Base-by-base conservation (phyloP, 2,113 vertebrate species). In the Rhynchopsitta pachyrhyncha region DNA sequence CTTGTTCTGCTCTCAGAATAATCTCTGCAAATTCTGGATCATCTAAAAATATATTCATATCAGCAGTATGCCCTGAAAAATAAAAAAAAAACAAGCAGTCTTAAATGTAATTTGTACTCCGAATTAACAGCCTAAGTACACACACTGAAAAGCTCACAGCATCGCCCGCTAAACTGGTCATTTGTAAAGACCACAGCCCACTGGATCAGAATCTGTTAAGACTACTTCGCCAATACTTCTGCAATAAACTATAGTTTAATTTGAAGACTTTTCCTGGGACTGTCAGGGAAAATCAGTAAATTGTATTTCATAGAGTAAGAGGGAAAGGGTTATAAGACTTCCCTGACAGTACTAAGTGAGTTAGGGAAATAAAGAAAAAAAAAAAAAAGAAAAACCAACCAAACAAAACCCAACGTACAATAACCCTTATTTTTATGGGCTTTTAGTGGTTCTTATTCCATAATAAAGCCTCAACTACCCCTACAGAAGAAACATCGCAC, bases 11-110 rank as follows among this genome's bases (percentile, higher is more conserved):
- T 97, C 89, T 98, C 95, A 98, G 97, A 94, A 99, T 95, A 53
- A 98, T 98, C 84, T 99, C 98, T 17, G 98, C 98, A 98, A 99
- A 99, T 97, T 98, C 99, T 8, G 98, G 98, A 96, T 99, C 99
- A 4, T 99, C 98, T 53, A 98, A 97, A 95, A 99, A 99, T 83
- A 98, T 89, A 93, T 99, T 99, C 97, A 99, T 97, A 75, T 99
- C 99, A 42, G 98, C 98, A 66, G 95, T 97, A 98, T 79, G 62
- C 50, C 94, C 66, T 97, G 44, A 47, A 95, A 92, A 94, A 94
- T 37, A 94, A 94, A 92, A 82, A 66, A 66, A 66, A 82, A 68
- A 13, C 11, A 93, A 90, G 22, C 39, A 81, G 9, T 50, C 44
- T 81, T 89, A 46, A 93, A 19, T 37, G 28, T 35, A 79, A 79